Base-by-base conservation (phyloP, 2,888 invertebrate genomes). In the Acheta domesticus region DNA sequence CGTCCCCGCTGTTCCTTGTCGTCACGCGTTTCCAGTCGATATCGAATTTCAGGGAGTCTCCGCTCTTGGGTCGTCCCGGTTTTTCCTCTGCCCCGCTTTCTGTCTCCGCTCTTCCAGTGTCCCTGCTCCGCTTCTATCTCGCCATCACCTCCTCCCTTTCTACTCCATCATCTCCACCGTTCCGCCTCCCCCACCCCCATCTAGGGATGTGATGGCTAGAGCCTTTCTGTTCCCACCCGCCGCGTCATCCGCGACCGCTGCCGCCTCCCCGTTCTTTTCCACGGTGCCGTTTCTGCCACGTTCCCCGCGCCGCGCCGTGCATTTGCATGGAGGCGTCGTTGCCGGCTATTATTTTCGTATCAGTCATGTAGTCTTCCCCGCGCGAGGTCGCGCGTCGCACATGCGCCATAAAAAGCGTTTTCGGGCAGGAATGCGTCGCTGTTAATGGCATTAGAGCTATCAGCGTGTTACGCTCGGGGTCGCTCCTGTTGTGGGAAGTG, bases 281-380 rank as follows among this genome's bases (percentile, higher is more conserved):
- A 36, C 36, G 8, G 36, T 8, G 36, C 36, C 8, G 36, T 36
- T 36, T 36, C 16, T n/a, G n/a, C 62, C 62, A 62, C 62, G 62
- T 62, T 62, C 2, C 62, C 62, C 62, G 62, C 62, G 62, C 2
- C 62, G 62, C 62, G 62, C 2, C 11, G n/a, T 12, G 62, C 62
- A 62, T 62, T 62, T 62, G 62, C 62, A 62, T 62, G 62, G 62
- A 62, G n/a, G 62, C n/a, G 62, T n/a, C n/a, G 62, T 14, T 62
- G 62, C 62, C n/a, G 62, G 62, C 62, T 62, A 62, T 62, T 62
- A 62, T 62, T 62, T 62, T 62, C 62, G 62, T 62, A 62, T 62
- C 62, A 62, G 62, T 62, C 62, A 62, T 62, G 62, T 19, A 1
- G 62, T 62, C 62, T 62, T 62, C 62, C 62, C 16, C 62, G 19